Evolutionary conservation across 2,113 vertebrate species (phyloP).

Genomic region (Tachuris rubrigastra): DNA sequence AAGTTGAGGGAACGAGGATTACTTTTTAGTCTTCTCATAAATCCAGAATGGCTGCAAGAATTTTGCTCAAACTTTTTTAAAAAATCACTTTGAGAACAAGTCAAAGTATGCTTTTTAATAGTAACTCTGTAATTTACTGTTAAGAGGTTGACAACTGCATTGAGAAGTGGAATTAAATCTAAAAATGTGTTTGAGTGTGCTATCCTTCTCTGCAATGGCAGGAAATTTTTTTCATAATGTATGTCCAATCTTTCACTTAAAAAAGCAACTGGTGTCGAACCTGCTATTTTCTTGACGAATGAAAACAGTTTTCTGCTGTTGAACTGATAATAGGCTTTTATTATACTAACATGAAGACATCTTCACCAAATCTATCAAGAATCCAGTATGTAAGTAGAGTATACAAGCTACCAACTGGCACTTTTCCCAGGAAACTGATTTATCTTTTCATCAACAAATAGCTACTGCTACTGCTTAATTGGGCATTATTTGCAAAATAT

Average conservation of each 20-base stretch:
- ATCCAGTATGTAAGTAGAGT: conserved; percentile 46
- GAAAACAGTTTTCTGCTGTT: conserved; percentile 68
- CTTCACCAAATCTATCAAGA: conserved; percentile 71
- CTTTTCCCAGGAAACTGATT: conserved; percentile 71
- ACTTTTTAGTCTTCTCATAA: conserved; percentile 26
- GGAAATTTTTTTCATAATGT: conserved; percentile 44
- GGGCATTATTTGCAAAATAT: conserved; percentile 57
- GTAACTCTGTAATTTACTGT: conserved; percentile 40
- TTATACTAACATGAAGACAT: conserved; percentile 68
- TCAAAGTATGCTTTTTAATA: conserved; percentile 52
- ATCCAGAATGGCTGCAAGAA: conserved; percentile 46
- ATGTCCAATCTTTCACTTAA: conserved; percentile 65
- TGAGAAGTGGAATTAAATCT: conserved; percentile 56
- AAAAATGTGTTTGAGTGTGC: conserved; percentile 38
- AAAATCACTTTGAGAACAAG: conserved; percentile 47
- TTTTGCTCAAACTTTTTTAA: conserved; percentile 51
- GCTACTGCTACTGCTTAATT: conserved; percentile 56
- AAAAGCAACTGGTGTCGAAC: conserved; percentile 63
- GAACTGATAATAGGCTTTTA: conserved; percentile 72
- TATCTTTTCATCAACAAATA: conserved; percentile 68
- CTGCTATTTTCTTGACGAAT: conserved; percentile 68
- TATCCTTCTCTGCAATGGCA: conserved; percentile 53
- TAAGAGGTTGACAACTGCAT: conserved; percentile 44
- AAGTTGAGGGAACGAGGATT: background rate
- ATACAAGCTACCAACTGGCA: conserved; percentile 67